Evolutionary conservation across 2,888 invertebrate species (phyloP).

Genomic region (Thyatira batis): DNA sequence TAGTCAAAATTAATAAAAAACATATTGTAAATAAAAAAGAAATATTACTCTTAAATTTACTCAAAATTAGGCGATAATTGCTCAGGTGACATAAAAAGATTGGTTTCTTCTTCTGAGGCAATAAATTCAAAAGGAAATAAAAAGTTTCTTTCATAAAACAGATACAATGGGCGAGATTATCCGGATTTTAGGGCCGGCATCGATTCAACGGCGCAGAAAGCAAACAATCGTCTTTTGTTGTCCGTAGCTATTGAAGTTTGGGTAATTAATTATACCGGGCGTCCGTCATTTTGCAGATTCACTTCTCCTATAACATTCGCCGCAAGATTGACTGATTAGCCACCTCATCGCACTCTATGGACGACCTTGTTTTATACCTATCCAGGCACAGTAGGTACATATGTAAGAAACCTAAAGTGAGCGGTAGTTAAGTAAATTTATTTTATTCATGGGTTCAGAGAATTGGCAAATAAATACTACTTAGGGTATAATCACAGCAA

Average conservation of each 20-base stretch:
- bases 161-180: slow-evolving; percentile 75
- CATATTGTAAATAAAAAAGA: no score
- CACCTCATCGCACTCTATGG: slow-evolving; percentile 28
- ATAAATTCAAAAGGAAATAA: slow-evolving; percentile 64
- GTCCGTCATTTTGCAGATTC: slow-evolving; percentile 71
- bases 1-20: no score
- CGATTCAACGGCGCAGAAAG: slow-evolving; percentile 70
- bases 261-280: slow-evolving; percentile 73
- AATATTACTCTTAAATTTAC: background rate
- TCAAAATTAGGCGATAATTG: background rate
- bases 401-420: no score
- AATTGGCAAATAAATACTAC: no score
- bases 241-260: slow-evolving; percentile 67
- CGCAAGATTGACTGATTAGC: slow-evolving; percentile 63
- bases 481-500: no score
- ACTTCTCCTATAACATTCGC: slow-evolving; percentile 53
- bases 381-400: slow-evolving; percentile 2
- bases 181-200: slow-evolving; percentile 71
- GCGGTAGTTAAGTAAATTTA: no score
- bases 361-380: slow-evolving; percentile 16
- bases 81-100: slow-evolving; percentile 26
- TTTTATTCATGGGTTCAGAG: no score
- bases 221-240: slow-evolving; percentile 78
- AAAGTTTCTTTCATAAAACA: slow-evolving; percentile 73
- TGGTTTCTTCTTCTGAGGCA: slow-evolving; percentile 39